phyloP scores from a whole-genome alignment of 2,888 invertebrate species.

The Troides helena region DNA sequence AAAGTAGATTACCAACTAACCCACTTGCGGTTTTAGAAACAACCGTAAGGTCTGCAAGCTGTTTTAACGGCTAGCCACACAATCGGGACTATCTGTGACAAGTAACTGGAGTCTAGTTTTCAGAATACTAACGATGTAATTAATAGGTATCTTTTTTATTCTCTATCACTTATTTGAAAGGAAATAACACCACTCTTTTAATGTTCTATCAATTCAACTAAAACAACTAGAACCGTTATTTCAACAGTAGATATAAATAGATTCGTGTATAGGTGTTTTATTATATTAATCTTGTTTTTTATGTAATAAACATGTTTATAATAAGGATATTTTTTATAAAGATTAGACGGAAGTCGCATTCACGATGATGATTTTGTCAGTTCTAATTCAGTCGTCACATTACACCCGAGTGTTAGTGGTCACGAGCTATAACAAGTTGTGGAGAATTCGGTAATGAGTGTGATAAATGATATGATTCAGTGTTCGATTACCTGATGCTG shows the following conservation, averaged over 20 bases:
- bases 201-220: too few species aligned
- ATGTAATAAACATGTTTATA: neutral
- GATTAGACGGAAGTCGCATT: conserved; percentile 2
- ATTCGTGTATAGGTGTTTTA: too few species aligned
- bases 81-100: conserved; percentile 17
- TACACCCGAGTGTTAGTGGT: conserved; percentile 42
- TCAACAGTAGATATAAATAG: too few species aligned
- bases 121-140: neutral
- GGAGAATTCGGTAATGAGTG: conserved; percentile 55
- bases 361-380: conserved; percentile 7
- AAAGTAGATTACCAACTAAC: conserved; percentile 15
- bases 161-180: neutral
- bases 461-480: conserved; percentile 64
- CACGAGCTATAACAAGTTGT: conserved; percentile 47
- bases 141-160: too few species aligned
- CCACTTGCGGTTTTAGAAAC: conserved; percentile 24
- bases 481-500: conserved; percentile 51
- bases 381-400: conserved; percentile 26
- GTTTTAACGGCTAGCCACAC: conserved; percentile 1
- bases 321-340: neutral
- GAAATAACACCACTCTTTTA: neutral
- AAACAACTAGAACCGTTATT: too few species aligned
- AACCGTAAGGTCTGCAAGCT: conserved; percentile 17
- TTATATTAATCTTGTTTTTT: neutral
- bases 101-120: neutral